Evolutionary conservation across 1,140 invertebrate genomes (phyloP).

Genomic region (Archegozetes longisetosus): DNA sequence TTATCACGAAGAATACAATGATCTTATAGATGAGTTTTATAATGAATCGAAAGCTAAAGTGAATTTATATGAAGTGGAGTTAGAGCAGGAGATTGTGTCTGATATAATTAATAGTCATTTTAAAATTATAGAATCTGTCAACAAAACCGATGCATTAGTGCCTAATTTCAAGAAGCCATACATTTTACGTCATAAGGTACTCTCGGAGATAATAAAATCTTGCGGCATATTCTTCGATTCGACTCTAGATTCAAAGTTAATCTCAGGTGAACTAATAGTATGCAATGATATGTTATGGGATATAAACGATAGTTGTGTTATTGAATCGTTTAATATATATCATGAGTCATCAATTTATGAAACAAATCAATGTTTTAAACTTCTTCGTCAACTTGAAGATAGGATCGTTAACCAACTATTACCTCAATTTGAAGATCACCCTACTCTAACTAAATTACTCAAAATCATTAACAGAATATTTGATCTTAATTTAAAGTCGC

Average conservation of each 20-base stretch:
- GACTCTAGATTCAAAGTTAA: constrained; percentile 3
- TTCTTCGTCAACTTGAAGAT: constrained; percentile 44
- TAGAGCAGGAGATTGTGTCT: constrained; percentile 29
- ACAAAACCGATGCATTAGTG: constrained; percentile 16
- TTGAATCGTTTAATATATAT: constrained; percentile 54
- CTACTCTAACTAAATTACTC: constrained; percentile 11
- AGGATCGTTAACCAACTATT: constrained; percentile 13
- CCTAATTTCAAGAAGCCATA: constrained; percentile 10
- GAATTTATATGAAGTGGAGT: neutral
- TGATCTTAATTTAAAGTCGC: constrained; percentile 56
- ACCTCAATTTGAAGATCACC: constrained; percentile 15
- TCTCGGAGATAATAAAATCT: constrained; percentile 7
- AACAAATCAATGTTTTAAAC: constrained; percentile 47
- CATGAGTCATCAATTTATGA: constrained; percentile 61
- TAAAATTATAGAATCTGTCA: constrained; percentile 13
- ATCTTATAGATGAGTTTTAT: constrained; percentile 29
- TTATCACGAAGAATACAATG: constrained; percentile 39
- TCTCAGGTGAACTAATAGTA: constrained; percentile 11
- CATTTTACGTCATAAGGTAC: constrained; percentile 12
- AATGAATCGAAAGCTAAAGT: neutral
- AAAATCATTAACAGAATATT: constrained; percentile 25
- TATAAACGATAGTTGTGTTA: neutral
- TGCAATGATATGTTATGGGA: neutral
- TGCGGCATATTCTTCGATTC: constrained; percentile 4
- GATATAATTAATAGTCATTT: constrained; percentile 15